phyloP scores from a whole-genome alignment of 2,113 vertebrate genomes.

The Megaleporinus macrocephalus region DNA sequence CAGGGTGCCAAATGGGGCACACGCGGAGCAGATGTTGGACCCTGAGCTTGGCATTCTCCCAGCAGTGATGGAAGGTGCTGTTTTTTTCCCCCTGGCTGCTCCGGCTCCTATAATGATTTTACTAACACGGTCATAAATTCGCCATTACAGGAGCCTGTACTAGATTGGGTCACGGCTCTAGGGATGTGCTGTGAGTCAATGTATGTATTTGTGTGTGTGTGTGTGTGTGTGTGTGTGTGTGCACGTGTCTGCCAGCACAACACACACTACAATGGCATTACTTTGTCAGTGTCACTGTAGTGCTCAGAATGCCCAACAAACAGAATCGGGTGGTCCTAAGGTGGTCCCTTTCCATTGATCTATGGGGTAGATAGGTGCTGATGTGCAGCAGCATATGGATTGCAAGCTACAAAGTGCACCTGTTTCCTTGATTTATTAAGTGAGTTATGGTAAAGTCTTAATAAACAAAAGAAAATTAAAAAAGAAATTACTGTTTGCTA shows the following conservation, averaged over 20 bases:
- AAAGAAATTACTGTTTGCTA: too few species aligned
- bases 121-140: constrained; percentile 11
- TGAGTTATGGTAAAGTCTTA: too few species aligned
- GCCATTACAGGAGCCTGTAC: constrained; percentile 17
- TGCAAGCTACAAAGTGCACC: too few species aligned
- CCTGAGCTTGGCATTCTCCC: constrained; percentile 8
- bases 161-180: neutral
- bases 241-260: neutral
- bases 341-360: neutral
- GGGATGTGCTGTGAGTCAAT: neutral
- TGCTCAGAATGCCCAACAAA: neutral
- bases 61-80: constrained; percentile 12
- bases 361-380: neutral
- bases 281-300: neutral
- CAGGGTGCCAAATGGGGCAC: neutral
- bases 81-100: neutral
- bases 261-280: too few species aligned
- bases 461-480: too few species aligned
- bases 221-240: neutral
- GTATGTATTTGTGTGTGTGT: neutral
- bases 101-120: neutral
- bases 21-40: constrained; percentile 33
- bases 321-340: neutral
- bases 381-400: neutral
- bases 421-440: too few species aligned